Evolutionary conservation across 2,113 vertebrate species (phyloP), one percentile per base, ranked within the genome.

Genomic region (Thinocorus orbignyianus): DNA sequence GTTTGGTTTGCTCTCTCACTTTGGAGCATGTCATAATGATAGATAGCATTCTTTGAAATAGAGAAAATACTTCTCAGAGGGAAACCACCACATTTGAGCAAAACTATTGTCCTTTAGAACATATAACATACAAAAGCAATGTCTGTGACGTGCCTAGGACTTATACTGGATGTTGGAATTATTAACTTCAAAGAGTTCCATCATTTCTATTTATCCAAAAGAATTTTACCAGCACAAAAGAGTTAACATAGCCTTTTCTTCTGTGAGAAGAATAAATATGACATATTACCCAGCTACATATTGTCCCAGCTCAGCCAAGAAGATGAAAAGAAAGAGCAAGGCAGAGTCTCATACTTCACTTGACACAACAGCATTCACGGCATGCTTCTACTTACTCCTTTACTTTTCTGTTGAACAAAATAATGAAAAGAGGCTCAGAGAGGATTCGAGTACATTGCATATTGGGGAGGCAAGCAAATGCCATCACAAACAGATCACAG

Each of bases 31-130:
- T 77, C 62, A 88, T 30, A 80, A 85, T 82, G 84, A 95, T 10
- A 93, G 77, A 91, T 13, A 85, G 26, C 0, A 1, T 35, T 82
- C 49, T 90, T 12, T 82, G 82, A 94, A 96, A 86, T 0, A 33
- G 8, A 80, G 54, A 91, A 94, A 90, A 95, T 54, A 80, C n/a
- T 88, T 80, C 81, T 80, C 78, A 93, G 79, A 73, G 51, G 70
- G 71, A 93, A 92, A 92, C 23, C 10, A 61, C 46, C 46, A 31
- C 42, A 83, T 81, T 80, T 90, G 31, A 92, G 76, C 37, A 71
- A 83, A 92, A 83, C 25, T 83, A 88, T 54, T 88, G 78, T 93
- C 49, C 62, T 88, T 90, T 60, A 77, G 46, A 57, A 73, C 35
- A 88, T 41, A 22, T 33, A 81, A 74, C n/a, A 65, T 54, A 60